A percentile compares a stretch with the other conserved stretches of the same genome.
Conservation (phyloP, 2,797 vertebrate species). For the Buceros bicornis region DNA sequence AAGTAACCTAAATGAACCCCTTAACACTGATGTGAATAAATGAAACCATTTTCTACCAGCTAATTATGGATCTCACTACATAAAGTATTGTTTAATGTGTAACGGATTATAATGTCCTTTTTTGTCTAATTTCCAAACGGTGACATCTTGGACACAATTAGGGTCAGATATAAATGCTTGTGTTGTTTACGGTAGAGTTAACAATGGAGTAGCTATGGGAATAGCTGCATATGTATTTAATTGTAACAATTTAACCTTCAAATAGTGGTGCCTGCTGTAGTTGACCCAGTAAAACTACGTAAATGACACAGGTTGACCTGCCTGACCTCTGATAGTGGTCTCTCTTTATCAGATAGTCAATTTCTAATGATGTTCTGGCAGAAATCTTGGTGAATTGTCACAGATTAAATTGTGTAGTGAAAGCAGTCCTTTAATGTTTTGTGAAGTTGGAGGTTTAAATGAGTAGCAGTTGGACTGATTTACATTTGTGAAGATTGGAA, state of each 20-base stretch:
- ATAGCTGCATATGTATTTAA: conserved; percentile 84
- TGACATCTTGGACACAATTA: conserved; percentile 78
- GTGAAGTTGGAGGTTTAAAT: conserved; percentile 84
- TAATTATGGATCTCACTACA: conserved; percentile 75
- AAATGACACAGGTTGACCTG: conserved; percentile 85
- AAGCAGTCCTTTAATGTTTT: conserved; percentile 86
- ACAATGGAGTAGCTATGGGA: conserved; percentile 76
- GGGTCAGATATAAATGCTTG: conserved; percentile 79
- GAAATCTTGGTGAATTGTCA: conserved; percentile 84
- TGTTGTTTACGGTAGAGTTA: conserved; percentile 81
- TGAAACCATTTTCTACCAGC: conserved; percentile 63
- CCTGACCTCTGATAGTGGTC: conserved; percentile 76
- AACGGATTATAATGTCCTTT: conserved; percentile 71
- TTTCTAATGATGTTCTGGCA: conserved; percentile 82
- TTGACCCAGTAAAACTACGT: conserved; percentile 82
- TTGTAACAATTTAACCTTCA: conserved; percentile 90
- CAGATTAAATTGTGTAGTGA: conserved; percentile 86
- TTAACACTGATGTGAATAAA: conserved; percentile 74
- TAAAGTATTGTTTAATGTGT: conserved; percentile 70
- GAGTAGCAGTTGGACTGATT: conserved; percentile 84
- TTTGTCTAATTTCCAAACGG: conserved; percentile 74
- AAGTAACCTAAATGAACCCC: conserved; percentile 74
- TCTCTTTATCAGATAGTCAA: conserved; percentile 87
- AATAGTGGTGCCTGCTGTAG: conserved; percentile 77
- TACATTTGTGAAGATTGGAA: conserved; percentile 86